Base-by-base conservation (phyloP, 2,797 vertebrate genomes). In the Ptychadena robeensis region DNA sequence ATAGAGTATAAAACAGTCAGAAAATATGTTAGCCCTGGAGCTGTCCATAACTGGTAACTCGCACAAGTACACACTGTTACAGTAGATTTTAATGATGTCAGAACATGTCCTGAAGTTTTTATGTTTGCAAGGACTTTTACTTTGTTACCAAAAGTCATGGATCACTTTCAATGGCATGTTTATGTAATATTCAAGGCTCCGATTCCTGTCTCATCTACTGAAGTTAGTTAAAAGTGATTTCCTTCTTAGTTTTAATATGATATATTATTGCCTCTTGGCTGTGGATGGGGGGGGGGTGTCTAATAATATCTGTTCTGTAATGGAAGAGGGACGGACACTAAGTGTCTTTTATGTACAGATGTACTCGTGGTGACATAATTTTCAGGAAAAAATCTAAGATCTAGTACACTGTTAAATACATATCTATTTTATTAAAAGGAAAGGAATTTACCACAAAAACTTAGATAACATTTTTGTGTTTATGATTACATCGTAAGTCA, bases 21-120 rank as follows among this genome's bases (percentile, higher is more conserved):
- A 25, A 79, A 68, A 79, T 79, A 79, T 79, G 76, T 37, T 65
- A 57, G 76, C 76, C 76, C 76, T 57, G 76, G 65, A 79, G 76
- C 65, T 53, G 30, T 69, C 76, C 67, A 64, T 28, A 77, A 65
- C 57, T 68, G 68, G 75, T 69, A 35, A 44, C 64, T 69, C 57
- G 75, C 25, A 78, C 64, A 28, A 57, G 76, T 79, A 79, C 76
- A 79, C 76, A 79, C 67, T 79, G 76, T 79, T 68, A 53, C 44
- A 53, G 44, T n/a, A 79, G 76, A 68, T 79, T 79, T 79, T 79
- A 79, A 79, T 79, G 76, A 69, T 59, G 53, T 64, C n/a, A 53
- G 76, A 79, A 79, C 66, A 59, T 31, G 76, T 79, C 69, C 31
- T 69, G 76, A 79, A 79, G 76, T 68, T 79, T 79, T 79, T 79